Percentiles rank a stretch among this genome's conserved stretches.
Conservation (phyloP, 2,888 invertebrate genomes). For the Brachylomia viminalis region DNA sequence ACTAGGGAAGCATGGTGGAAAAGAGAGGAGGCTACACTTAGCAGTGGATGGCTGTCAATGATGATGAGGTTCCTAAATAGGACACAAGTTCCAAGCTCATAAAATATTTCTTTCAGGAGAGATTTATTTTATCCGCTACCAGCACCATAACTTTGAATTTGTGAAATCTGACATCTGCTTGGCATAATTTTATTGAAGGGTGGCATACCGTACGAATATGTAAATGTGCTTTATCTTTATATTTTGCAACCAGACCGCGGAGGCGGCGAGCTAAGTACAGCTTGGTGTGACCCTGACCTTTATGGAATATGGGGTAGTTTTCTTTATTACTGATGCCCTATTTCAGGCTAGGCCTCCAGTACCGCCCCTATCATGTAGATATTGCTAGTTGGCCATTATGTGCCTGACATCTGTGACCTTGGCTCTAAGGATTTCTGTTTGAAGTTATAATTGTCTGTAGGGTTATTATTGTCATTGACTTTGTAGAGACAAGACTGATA, state of each 20-base stretch:
- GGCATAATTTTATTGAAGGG: constrained; percentile 66
- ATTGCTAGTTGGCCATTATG: constrained; percentile 28
- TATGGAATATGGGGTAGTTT: constrained; percentile 33
- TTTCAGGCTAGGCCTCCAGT: constrained; percentile 29
- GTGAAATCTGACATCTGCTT: constrained; percentile 58
- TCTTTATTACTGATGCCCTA: constrained; percentile 50
- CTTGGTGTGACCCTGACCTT: constrained; percentile 40
- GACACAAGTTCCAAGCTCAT: not conserved
- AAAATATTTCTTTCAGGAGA: constrained; percentile 17
- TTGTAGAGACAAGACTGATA: not conserved
- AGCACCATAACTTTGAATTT: constrained; percentile 52
- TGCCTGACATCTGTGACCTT: constrained; percentile 41
- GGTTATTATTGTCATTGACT: constrained; percentile 9
- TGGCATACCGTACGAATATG: constrained; percentile 48
- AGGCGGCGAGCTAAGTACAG: constrained; percentile 32
- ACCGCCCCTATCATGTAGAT: constrained; percentile 59
- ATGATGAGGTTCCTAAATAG: not conserved
- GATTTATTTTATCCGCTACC: constrained; percentile 11
- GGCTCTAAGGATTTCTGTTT: constrained; percentile 20
- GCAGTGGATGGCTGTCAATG: not conserved
- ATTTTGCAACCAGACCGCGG: constrained; percentile 45
- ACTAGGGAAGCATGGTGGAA: too few species aligned
- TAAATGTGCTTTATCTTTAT: constrained; percentile 59
- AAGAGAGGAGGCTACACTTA: not conserved
- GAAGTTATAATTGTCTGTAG: constrained; percentile 22